Percentiles rank a stretch among this genome's conserved stretches.
Conservation (phyloP, 2,888 invertebrate species). For the Pachymerium ferrugineum region DNA sequence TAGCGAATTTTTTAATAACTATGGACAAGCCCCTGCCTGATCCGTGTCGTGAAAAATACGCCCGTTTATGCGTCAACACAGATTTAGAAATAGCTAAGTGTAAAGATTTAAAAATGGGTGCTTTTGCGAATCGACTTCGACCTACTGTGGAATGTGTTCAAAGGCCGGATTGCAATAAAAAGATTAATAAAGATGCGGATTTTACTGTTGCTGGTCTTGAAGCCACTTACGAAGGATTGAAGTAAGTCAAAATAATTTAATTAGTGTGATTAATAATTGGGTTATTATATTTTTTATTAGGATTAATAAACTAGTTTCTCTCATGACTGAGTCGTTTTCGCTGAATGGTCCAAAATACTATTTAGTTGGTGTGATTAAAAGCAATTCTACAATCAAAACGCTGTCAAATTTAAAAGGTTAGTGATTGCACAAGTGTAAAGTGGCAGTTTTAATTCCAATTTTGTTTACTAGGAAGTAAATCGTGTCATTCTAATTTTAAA, state of each 20-base stretch:
- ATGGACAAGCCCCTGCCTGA: conserved; percentile 20
- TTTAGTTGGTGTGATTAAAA: conserved; percentile 64
- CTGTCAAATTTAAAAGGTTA: conserved; percentile 64
- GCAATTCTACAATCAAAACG: conserved; percentile 54
- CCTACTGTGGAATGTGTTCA: conserved; percentile 72
- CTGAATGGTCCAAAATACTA: conserved; percentile 50
- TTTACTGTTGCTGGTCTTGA: background rate
- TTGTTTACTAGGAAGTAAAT: background rate
- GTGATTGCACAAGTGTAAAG: conserved; percentile 51
- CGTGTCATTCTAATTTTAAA: background rate
- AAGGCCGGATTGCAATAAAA: conserved; percentile 64
- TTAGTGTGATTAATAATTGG: background rate
- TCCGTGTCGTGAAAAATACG: conserved; percentile 20
- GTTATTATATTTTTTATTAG: background rate
- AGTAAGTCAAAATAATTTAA: background rate
- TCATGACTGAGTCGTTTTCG: conserved; percentile 42
- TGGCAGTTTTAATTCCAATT: background rate
- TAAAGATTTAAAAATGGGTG: conserved; percentile 7
- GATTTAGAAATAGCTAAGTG: conserved; percentile 20
- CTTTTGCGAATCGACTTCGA: conserved; percentile 49
- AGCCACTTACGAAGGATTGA: background rate
- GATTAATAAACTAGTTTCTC: background rate
- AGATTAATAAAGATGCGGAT: conserved; percentile 48
- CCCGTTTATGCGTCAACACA: conserved; percentile 28
- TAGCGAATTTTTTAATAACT: conserved; percentile 25